Conservation (phyloP, 2,888 invertebrate genomes). For the Gastrophysa polygoni region DNA sequence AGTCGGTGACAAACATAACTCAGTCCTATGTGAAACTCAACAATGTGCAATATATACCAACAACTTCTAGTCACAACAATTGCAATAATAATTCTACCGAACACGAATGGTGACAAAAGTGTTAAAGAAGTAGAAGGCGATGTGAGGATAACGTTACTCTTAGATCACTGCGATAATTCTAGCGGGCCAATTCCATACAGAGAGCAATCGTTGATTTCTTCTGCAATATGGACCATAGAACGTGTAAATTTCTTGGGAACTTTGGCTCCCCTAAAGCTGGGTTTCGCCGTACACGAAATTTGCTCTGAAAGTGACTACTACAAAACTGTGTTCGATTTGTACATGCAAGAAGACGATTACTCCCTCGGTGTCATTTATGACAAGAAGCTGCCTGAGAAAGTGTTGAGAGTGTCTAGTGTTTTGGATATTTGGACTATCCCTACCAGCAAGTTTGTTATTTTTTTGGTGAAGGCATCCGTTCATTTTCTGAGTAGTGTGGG, state of each 20-base stretch:
- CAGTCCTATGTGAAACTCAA: slow-evolving; percentile 17
- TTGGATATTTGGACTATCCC: slow-evolving; percentile 43
- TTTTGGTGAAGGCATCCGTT: slow-evolving; percentile 47
- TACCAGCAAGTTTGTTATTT: slow-evolving; percentile 34
- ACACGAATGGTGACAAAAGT: slow-evolving; percentile 23
- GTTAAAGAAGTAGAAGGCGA: slow-evolving; percentile 45
- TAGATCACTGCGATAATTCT: slow-evolving; percentile 44
- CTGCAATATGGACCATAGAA: slow-evolving; percentile 51
- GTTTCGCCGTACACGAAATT: slow-evolving; percentile 47
- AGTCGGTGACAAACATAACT: not conserved
- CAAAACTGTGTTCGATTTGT: slow-evolving; percentile 47
- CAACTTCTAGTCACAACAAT: slow-evolving; percentile 6
- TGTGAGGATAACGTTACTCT: slow-evolving; percentile 47
- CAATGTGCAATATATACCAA: slow-evolving; percentile 26
- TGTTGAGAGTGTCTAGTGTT: slow-evolving; percentile 45
- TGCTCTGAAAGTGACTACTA: slow-evolving; percentile 48
- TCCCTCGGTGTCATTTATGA: slow-evolving; percentile 46
- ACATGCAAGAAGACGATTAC: slow-evolving; percentile 40
- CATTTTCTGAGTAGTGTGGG: slow-evolving; percentile 46
- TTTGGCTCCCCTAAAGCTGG: slow-evolving; percentile 43
- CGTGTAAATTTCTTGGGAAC: slow-evolving; percentile 49
- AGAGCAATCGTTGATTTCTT: slow-evolving; percentile 45
- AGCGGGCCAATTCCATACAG: slow-evolving; percentile 29
- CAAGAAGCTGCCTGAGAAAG: slow-evolving; percentile 36
- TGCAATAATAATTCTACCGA: slow-evolving; percentile 13